phyloP scores from a whole-genome alignment of 2,797 vertebrate species.

The Falco rusticolus region DNA sequence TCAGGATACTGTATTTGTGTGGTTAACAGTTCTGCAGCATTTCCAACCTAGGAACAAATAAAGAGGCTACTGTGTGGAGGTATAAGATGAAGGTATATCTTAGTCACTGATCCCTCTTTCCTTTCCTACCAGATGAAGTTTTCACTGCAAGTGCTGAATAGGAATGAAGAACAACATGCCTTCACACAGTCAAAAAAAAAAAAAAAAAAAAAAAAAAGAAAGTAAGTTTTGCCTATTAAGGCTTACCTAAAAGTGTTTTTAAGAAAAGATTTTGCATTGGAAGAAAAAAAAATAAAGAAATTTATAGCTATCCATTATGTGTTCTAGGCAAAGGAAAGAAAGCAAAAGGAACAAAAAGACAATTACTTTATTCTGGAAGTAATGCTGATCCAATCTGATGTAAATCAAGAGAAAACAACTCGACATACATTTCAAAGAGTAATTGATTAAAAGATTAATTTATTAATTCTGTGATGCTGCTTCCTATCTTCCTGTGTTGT shows the following conservation, averaged over 20 bases:
- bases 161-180: not conserved
- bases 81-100: not conserved
- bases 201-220: not conserved
- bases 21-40: not conserved
- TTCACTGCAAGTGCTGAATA: not conserved
- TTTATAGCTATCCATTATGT: not conserved
- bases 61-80: not conserved
- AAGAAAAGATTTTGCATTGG: not conserved
- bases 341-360: not conserved
- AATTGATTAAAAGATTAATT: not conserved
- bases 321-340: not conserved
- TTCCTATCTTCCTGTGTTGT: not conserved
- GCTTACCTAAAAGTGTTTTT: not conserved
- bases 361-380: not conserved
- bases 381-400: not conserved
- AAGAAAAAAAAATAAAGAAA: not conserved
- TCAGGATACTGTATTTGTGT: not conserved
- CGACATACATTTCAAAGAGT: not conserved
- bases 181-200: not conserved
- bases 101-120: not conserved
- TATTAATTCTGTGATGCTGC: not conserved
- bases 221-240: not conserved
- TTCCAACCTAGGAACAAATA: not conserved
- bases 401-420: conserved; percentile 8
- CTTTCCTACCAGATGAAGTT: not conserved